Percentiles rank a stretch among this genome's conserved stretches.
phyloP scores from a whole-genome alignment of 23 tunicate genomes.

The Styela clava region DNA sequence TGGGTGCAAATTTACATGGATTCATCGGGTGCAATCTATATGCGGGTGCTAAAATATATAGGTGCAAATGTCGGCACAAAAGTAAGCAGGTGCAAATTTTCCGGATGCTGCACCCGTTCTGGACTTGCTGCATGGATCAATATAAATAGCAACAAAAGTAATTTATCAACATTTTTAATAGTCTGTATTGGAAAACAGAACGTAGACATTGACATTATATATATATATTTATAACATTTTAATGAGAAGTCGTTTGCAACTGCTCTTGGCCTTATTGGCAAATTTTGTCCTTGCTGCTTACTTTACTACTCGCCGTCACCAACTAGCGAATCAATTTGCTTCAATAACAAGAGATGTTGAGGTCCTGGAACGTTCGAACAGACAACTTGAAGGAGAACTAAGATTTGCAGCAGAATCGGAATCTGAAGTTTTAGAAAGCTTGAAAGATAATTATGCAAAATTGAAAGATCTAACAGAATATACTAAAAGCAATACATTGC shows the following conservation, averaged over 20 bases:
- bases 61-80: too few species aligned
- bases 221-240: too few species aligned
- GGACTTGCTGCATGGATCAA: too few species aligned
- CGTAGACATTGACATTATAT: too few species aligned
- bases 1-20: too few species aligned
- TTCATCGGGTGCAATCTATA: too few species aligned
- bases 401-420: background rate
- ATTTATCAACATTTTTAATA: too few species aligned
- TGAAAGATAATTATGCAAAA: constrained; percentile 7
- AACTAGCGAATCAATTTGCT: background rate
- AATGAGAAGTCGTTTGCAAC: constrained; percentile 2
- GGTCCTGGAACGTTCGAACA: background rate
- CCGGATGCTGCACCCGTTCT: too few species aligned
- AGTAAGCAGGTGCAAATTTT: too few species aligned
- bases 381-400: background rate
- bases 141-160: too few species aligned
- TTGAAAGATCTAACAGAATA: constrained; percentile 40
- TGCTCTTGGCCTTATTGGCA: background rate
- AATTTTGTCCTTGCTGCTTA: background rate
- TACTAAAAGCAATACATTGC: constrained; percentile 34
- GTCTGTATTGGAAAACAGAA: too few species aligned
- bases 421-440: background rate
- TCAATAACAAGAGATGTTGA: background rate
- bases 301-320: background rate
- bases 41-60: too few species aligned